phyloP scores from a whole-genome alignment of 2,797 vertebrate genomes.

The Hoplostethus atlanticus region DNA sequence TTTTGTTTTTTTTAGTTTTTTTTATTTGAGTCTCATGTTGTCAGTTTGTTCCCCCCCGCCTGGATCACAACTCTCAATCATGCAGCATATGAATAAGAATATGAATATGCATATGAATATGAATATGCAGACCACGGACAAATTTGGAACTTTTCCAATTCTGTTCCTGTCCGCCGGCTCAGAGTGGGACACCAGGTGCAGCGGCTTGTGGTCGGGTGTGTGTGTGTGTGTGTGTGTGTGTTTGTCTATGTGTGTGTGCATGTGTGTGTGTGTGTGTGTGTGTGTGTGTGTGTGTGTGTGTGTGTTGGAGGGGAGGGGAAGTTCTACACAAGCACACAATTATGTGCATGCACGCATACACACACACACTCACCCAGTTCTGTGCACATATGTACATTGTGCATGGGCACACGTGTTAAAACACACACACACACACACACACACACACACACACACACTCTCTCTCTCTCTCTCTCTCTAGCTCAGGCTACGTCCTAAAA shows the following conservation, averaged over 20 bases:
- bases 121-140: slow-evolving; percentile 11
- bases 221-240: background rate
- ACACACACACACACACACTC: too few relatives aligned
- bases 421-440: background rate
- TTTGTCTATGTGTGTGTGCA: background rate
- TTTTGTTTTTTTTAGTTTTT: background rate
- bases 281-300: background rate
- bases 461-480: too few relatives aligned
- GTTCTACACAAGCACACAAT: background rate
- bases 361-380: background rate
- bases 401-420: too few relatives aligned
- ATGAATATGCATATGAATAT: slow-evolving; percentile 29
- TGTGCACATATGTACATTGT: background rate
- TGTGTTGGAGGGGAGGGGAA: background rate
- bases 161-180: background rate
- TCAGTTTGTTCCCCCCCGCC: background rate
- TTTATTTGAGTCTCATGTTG: background rate
- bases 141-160: background rate
- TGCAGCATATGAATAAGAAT: background rate
- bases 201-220: background rate
- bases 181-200: slow-evolving; percentile 4
- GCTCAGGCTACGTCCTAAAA: too few relatives aligned
- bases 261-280: background rate
- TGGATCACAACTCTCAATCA: slow-evolving; percentile 9
- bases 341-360: background rate